Evolutionary conservation across 2,888 invertebrate species (phyloP), one percentile per base, ranked within the genome.

Genomic region (Caenorhabditis sulstoni): DNA sequence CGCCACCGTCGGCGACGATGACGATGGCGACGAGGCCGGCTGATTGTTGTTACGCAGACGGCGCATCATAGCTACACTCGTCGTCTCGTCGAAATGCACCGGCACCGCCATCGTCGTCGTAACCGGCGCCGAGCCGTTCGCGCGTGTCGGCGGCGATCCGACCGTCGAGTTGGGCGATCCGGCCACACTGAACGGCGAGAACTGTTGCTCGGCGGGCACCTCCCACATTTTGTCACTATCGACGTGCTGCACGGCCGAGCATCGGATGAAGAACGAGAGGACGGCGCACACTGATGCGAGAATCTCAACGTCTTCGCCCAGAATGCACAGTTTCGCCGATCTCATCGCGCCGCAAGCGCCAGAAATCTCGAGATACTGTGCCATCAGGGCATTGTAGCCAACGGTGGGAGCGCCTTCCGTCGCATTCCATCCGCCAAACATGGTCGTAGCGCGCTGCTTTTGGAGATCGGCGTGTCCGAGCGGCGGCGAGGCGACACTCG

Each of bases 321-420:
- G 93, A 82, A 96, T 93, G n/a, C 92, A 90, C 4, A 96, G 96
- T 80, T 82, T 93, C 0, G 95, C 93, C 44, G 94, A 92, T 90
- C 94, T 93, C 0, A 93, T 0, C 95, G 95, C 1, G 95, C 95
- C 50, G 95, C 93, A 62, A 94, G 94, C n/a, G 95, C 83, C 86
- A 20, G 81, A 82, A 50, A 90, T 90, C 87, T 90, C 92, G 91
- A 94, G 93, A 80, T 96, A 92, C 89, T 96, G 96, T 0, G 95
- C 95, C 96, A 96, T 95, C 0, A 96, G 91, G 0, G 95, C 95
- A 91, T 96, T 96, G 91, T 95, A 95, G 0, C 95, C 94, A 89
- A 78, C 45, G 0, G 78, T 66, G 0, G 76, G 62, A 1, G 82
- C 62, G 4, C 76, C 79, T 12, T 79, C 74, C n/a, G 76, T 74